Evolutionary conservation across 2,113 vertebrate genomes (phyloP), one percentile per base, ranked within the genome.

Genomic region (Condylura cristata): DNA sequence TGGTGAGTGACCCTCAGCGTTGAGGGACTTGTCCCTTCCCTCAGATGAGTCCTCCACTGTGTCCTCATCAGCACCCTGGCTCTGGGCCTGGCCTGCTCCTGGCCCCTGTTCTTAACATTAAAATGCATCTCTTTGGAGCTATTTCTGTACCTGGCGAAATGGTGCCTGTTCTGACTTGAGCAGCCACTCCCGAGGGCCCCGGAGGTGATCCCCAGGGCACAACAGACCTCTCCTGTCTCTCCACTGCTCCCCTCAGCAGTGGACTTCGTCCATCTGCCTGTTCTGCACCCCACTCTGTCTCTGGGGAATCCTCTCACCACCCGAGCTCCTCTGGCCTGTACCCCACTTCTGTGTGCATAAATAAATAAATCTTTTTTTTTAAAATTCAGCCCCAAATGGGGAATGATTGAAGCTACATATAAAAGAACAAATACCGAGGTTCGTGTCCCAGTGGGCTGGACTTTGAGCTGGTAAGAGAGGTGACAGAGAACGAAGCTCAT

Each of bases 401-500:
- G 96, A 98, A 97, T 81, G 95, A 96, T 93, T 96, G 97, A 96
- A 98, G 97, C 97, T 97, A 97, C 97, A 97, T 97, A 96, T 95
- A 97, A 98, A 97, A 95, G 89, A 90, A 84, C 96, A 65, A 97
- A 97, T 85, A 22, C 95, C 84, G 91, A 98, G 97, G 96, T 94
- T 86, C 3, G 39, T 93, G 97, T 96, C 89, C 79, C 26, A 48
- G 34, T 53, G 95, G 97, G 85, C 8, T 22, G 61, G 66, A 89
- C 22, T 18, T 18, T 53, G 13, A 34, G 80, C 84, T 91, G 94
- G 93, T 95, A 48, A 28, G 16, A 37, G 78, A 75, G 37, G 17
- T 20, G 48, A 53, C 13, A 30, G 48, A 87, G 46, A 65, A 8
- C 7, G 66, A 80, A 66, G 34, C n/a, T 22, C 60, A 8, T 8